Evolutionary conservation across 2,113 vertebrate species (phyloP), one percentile per base, ranked within the genome.

Genomic region (Rhea americana): DNA sequence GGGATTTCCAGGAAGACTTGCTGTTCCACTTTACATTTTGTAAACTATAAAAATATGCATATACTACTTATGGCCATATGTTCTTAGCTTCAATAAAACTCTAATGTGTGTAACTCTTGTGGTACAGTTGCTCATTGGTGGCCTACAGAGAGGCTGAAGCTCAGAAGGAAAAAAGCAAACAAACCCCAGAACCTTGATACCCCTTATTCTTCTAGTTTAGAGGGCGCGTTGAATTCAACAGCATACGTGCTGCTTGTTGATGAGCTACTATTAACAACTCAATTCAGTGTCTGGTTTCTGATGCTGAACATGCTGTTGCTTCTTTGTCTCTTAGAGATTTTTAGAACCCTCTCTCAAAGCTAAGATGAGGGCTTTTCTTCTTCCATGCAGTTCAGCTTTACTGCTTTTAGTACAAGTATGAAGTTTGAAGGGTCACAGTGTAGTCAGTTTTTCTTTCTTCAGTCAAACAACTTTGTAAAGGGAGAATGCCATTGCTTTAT

Each of bases 241-340:
- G 37, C 4, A 3, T 24, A 3, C 4, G 0, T 13, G 15, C 48
- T 3, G 51, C 66, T 63, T 5, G 37, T 3, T 39, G n/a, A 32
- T 0, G 11, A 45, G 20, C 67, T 48, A 72, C 35, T 55, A 3
- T 4, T 0, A 0, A 25, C 10, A 2, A 51, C 18, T 17, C 35
- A 18, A 5, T 19, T 15, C 28, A 9, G 22, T 7, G 4, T 21
- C 9, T 2, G 1, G 0, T 4, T 28, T 13, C 59, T 32, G 26
- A 20, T 32, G 53, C 1, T 0, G 7, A 30, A 41, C 16, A 1
- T 1, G 0, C 7, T 16, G 14, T 13, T 16, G 15, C 11, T 56
- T 56, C 5, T 39, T 39, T 24, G 2, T 30, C 51, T 37, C 37
- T 62, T 13, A 45, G 20, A 22, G 39, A 20, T n/a, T 13, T 63